Evolutionary conservation across 2,888 invertebrate genomes (phyloP).

Genomic region (Thereva nobilitata): DNA sequence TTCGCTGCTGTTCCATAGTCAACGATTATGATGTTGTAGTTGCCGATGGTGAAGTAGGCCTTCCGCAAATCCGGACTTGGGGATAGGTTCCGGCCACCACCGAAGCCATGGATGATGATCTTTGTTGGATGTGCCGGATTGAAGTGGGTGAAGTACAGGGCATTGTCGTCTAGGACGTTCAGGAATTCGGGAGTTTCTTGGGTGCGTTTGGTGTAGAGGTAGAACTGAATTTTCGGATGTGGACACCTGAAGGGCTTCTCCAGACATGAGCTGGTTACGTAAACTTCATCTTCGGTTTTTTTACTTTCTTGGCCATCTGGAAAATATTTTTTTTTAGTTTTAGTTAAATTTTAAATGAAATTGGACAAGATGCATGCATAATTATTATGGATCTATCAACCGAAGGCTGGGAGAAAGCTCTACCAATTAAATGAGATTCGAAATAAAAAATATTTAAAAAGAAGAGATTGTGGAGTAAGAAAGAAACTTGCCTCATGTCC

Average conservation of each 20-base stretch:
- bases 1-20: conserved; percentile 79
- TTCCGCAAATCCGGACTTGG: conserved; percentile 84
- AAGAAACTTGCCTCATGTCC: too few relatives aligned
- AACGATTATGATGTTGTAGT: conserved; percentile 86
- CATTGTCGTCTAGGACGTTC: conserved; percentile 70
- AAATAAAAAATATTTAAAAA: too few relatives aligned
- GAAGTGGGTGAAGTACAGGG: conserved; percentile 75
- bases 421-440: too few relatives aligned
- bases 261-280: conserved; percentile 80
- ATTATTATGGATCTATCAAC: background rate
- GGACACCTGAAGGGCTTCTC: conserved; percentile 80
- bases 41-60: conserved; percentile 78
- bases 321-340: background rate
- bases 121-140: conserved; percentile 80
- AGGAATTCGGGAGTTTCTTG: conserved; percentile 74
- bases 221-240: conserved; percentile 81
- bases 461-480: too few relatives aligned
- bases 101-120: conserved; percentile 89
- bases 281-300: conserved; percentile 62
- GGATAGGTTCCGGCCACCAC: conserved; percentile 78
- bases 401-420: too few relatives aligned
- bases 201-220: conserved; percentile 78
- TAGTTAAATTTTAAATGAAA: background rate
- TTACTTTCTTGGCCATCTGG: conserved; percentile 12
- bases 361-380: background rate